Percentiles rank a stretch among this genome's conserved stretches.
These are phyloP conservation scores for Melanostoma scalare DNA, from an alignment of 2,888 invertebrate species.

Conservation along the genomic window DNA sequence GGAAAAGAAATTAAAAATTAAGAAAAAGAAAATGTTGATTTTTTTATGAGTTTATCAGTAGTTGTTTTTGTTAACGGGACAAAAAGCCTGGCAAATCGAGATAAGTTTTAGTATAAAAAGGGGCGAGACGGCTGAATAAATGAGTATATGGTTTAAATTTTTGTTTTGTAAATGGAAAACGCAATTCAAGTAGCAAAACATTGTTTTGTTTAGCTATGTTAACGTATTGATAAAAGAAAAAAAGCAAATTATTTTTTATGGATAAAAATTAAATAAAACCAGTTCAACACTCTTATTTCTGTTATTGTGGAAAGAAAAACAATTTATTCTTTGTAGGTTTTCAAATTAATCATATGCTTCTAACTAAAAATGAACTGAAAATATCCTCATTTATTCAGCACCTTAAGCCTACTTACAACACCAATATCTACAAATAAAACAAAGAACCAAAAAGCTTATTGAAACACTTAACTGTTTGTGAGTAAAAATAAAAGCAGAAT, in stretches of 20 bases:
- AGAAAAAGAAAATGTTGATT: conserved; percentile 29
- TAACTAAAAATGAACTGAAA: not conserved
- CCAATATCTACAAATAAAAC: conserved; percentile 69
- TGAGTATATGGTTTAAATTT: conserved; percentile 73
- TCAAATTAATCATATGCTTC: too few relatives aligned
- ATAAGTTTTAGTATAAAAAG: conserved; percentile 79
- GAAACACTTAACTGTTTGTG: conserved; percentile 42
- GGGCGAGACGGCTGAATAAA: conserved; percentile 79
- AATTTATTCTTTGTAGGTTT: too few relatives aligned
- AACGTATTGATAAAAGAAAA: not conserved
- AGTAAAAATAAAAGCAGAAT: conserved; percentile 35
- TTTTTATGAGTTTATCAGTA: conserved; percentile 53
- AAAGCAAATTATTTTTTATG: conserved; percentile 9
- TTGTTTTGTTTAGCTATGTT: not conserved
- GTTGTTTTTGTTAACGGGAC: conserved; percentile 74
- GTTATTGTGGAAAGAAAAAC: too few relatives aligned
- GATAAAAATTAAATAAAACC: too few relatives aligned
- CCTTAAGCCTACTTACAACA: conserved; percentile 74
- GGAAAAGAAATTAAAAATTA: conserved; percentile 39
- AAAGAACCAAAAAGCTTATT: conserved; percentile 50
- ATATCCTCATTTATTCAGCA: conserved; percentile 78
- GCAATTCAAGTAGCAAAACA: not conserved
- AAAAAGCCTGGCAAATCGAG: conserved; percentile 83
- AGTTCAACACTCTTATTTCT: too few relatives aligned
- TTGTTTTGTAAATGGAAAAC: not conserved